A percentile compares a stretch with the other conserved stretches of the same genome.
phyloP scores from a whole-genome alignment of 2,113 vertebrate genomes.

The Suricata suricatta region DNA sequence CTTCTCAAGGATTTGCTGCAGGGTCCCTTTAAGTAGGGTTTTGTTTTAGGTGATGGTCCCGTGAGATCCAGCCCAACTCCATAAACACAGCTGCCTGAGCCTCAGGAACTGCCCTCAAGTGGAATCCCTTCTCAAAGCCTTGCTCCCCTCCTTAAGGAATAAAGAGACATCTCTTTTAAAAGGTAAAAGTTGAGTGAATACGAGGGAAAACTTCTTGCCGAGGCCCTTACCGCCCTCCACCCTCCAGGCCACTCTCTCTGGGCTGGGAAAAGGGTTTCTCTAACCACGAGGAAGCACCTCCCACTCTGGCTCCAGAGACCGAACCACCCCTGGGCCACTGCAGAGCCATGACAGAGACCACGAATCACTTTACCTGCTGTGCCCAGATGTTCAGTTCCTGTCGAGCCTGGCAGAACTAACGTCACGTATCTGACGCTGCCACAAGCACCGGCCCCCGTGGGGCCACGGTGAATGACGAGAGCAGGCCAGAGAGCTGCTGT shows the following conservation, averaged over 20 bases:
- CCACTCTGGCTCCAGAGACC: neutral
- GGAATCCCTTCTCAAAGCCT: conserved; percentile 3
- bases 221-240: neutral
- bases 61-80: neutral
- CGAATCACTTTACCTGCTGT: neutral
- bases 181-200: neutral
- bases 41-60: neutral
- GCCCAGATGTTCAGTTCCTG: neutral
- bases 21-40: neutral
- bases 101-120: neutral
- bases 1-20: neutral
- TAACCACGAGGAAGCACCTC: neutral
- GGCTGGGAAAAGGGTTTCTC: neutral
- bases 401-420: neutral
- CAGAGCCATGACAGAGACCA: neutral
- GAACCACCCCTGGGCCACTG: neutral
- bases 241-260: neutral
- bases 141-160: neutral
- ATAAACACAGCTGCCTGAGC: neutral
- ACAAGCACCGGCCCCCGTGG: neutral
- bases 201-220: neutral
- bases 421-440: neutral
- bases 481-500: conserved; percentile 4
- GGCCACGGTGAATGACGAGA: neutral
- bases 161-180: neutral